Percentiles rank a stretch among this genome's conserved stretches.
These are phyloP conservation scores for Myotis brandtii DNA, from an alignment of 2,113 vertebrate genomes.

Conservation along the genomic window DNA sequence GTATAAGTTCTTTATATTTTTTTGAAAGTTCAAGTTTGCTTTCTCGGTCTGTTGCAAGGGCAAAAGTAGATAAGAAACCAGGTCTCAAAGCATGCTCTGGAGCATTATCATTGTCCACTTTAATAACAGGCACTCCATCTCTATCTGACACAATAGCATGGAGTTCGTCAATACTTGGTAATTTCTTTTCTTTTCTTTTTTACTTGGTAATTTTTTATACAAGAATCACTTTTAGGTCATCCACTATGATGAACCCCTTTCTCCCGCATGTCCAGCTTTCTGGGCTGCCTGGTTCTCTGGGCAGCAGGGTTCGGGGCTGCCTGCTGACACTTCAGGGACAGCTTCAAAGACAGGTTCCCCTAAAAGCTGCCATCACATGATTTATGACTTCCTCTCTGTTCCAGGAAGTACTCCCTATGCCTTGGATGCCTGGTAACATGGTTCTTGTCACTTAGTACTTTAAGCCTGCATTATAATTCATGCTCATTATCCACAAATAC, in stretches of 20 bases:
- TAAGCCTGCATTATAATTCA: constrained; percentile 39
- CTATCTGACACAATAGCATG: constrained; percentile 96
- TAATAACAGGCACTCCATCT: constrained; percentile 97
- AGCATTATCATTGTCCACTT: constrained; percentile 98
- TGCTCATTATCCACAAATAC: constrained; percentile 40
- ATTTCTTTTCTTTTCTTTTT: no score
- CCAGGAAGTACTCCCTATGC: constrained; percentile 34
- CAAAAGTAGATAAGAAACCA: constrained; percentile 96
- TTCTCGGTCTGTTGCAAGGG: constrained; percentile 97
- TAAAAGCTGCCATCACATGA: constrained; percentile 63
- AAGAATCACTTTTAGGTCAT: neutral
- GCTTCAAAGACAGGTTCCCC: neutral
- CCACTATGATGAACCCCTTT: neutral
- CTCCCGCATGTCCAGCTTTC: neutral
- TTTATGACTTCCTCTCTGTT: neutral
- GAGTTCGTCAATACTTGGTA: constrained; percentile 94
- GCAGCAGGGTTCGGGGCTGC: neutral
- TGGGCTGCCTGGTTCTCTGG: neutral
- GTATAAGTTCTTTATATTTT: constrained; percentile 81
- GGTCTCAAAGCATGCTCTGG: constrained; percentile 96
- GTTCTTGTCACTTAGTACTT: constrained; percentile 26
- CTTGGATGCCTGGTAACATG: accelerated
- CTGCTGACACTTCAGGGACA: neutral
- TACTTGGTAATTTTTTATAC: constrained; percentile 79
- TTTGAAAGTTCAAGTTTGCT: constrained; percentile 99